These are phyloP conservation scores for Cynocephalus volans DNA, from an alignment of 2,113 vertebrate species.

Conservation along the genomic window DNA sequence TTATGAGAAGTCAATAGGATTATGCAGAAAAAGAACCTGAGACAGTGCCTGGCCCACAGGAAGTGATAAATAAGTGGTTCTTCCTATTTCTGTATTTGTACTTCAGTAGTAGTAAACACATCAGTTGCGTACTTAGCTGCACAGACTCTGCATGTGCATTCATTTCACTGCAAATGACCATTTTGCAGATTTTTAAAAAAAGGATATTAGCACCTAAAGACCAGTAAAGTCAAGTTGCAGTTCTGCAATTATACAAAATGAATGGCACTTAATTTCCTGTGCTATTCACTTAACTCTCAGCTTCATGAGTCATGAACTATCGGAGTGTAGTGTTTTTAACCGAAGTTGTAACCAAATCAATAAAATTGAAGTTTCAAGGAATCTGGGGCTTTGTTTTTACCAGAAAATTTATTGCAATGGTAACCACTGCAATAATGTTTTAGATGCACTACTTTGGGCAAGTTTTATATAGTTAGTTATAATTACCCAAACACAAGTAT, in stretches of 20 bases:
- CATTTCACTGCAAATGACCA: background rate
- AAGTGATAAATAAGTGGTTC: background rate
- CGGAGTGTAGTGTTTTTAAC: background rate
- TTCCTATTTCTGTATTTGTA: slow-evolving; percentile 5
- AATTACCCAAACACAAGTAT: background rate
- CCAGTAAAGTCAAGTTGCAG: background rate
- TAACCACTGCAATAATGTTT: background rate
- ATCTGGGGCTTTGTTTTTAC: background rate
- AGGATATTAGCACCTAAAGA: slow-evolving; percentile 49
- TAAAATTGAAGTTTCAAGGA: slow-evolving; percentile 4
- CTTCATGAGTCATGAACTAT: slow-evolving; percentile 43
- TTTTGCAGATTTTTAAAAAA: background rate
- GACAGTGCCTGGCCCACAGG: background rate
- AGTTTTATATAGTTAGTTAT: background rate
- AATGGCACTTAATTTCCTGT: slow-evolving; percentile 23
- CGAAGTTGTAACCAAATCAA: background rate
- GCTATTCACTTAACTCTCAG: slow-evolving; percentile 29
- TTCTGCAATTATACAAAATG: slow-evolving; percentile 45
- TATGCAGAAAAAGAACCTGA: background rate
- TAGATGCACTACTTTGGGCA: background rate
- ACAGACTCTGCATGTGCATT: background rate
- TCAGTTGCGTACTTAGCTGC: background rate
- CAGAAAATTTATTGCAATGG: background rate
- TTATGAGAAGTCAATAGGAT: background rate
- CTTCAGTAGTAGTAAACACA: background rate